Evolutionary conservation across 2,888 invertebrate genomes (phyloP), one percentile per base, ranked within the genome.

Genomic region (Biston betularia): DNA sequence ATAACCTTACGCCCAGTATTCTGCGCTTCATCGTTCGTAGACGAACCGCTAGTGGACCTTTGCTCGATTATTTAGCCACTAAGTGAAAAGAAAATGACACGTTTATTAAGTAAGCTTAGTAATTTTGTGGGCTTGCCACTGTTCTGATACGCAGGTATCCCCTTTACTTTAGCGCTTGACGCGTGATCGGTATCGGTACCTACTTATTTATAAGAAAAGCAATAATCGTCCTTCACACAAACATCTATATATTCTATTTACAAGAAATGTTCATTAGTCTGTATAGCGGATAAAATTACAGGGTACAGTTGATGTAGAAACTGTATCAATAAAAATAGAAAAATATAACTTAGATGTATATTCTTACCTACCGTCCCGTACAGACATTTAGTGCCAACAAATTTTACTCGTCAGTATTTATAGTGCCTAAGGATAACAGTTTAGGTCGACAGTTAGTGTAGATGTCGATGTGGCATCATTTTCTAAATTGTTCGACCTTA

Each of bases 361-460:
- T 61, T 61, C 45, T 45, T 61, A 52, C 58, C 53, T 65, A 76
- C 78, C 78, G 77, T 78, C 78, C 77, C 74, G 72, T 60, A 57
- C 74, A 65, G 48, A 49, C 67, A 65, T 66, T 72, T 74, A 75
- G 78, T 78, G 78, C 78, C 78, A 78, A 78, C 67, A 59, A 68
- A 45, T 55, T 66, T n/a, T 15, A 52, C 12, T 58, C 8, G 12
- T 68, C 52, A 63, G 40, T 33, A 54, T 48, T 55, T 35, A 44
- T 53, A 5, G 24, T 24, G 24, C 1, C 24, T 9, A 34, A 11
- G 9, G 11, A 7, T 63, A 55, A 46, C 11, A 15, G 49, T 6
- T 44, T 44, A 55, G 44, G 7, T 12, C 42, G 12, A 0, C 12
- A 12, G 7, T 48, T 5, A n/a, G n/a, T n/a, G 11, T 49, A 3